Conservation (phyloP, 2,888 invertebrate species). For the Rhingia rostrata region DNA sequence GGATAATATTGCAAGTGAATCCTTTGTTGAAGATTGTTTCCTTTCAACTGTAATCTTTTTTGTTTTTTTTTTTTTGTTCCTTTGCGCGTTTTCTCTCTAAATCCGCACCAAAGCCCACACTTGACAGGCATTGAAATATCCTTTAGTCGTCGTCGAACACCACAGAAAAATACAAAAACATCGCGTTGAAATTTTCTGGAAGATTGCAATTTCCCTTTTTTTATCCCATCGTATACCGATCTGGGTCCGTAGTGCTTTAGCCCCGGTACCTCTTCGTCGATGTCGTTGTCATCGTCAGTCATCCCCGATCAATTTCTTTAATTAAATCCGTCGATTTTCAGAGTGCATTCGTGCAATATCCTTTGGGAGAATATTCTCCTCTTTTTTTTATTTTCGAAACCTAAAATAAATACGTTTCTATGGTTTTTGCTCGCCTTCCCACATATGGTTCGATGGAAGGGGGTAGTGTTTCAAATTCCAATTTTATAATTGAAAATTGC, state of each 20-base stretch:
- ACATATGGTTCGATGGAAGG: constrained; percentile 1
- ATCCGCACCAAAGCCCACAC: constrained; percentile 56
- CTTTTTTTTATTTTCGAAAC: constrained; percentile 19
- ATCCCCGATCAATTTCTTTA: constrained; percentile 70
- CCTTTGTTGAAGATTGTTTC: constrained; percentile 70
- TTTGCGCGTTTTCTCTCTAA: constrained; percentile 16
- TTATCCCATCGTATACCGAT: constrained; percentile 42
- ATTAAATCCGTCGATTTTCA: constrained; percentile 70
- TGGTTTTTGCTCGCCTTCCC: neutral
- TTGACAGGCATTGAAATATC: constrained; percentile 70
- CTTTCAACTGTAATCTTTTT: constrained; percentile 63
- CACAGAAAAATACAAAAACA: constrained; percentile 36
- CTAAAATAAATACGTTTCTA: constrained; percentile 43
- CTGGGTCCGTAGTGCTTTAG: constrained; percentile 10
- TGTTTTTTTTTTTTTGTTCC: constrained; percentile 14
- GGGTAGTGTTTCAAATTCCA: constrained; percentile 51
- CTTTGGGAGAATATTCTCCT: constrained; percentile 26
- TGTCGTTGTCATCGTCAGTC: constrained; percentile 1
- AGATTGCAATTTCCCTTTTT: constrained; percentile 67
- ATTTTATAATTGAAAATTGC: constrained; percentile 67
- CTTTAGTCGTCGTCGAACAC: constrained; percentile 23
- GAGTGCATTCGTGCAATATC: constrained; percentile 65
- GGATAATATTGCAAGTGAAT: constrained; percentile 58
- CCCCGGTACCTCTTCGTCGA: constrained; percentile 34
- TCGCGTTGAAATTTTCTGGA: constrained; percentile 63